Percentiles rank a stretch among this genome's conserved stretches.
Evolutionary conservation across 2,888 invertebrate genomes (phyloP).

Genomic region (Liodrosophila aerea): DNA sequence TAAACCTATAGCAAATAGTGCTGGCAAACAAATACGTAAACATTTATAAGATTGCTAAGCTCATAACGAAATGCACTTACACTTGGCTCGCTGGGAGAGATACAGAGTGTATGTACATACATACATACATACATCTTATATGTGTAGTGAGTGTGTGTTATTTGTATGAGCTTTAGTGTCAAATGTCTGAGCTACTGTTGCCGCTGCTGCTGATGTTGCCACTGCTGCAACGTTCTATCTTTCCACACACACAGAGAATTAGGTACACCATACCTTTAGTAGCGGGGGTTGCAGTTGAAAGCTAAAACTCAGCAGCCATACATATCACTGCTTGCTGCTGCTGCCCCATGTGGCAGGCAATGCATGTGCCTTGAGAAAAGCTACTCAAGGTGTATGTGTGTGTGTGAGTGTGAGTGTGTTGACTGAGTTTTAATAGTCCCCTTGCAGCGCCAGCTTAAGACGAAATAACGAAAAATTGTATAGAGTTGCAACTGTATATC

Average conservation of each 20-base stretch:
- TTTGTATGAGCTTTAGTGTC: constrained; percentile 52
- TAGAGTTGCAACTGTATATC: neutral
- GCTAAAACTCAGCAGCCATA: constrained; percentile 53
- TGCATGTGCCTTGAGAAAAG: constrained; percentile 13
- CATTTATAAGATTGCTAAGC: constrained; percentile 76
- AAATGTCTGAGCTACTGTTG: constrained; percentile 38
- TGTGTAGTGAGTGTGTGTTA: too few species aligned
- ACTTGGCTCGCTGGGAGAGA: constrained; percentile 38
- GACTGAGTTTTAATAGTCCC: constrained; percentile 42
- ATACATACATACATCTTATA: too few species aligned
- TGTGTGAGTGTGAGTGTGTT: too few species aligned
- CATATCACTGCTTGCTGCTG: constrained; percentile 43
- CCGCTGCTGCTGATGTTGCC: neutral
- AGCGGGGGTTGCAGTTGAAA: neutral
- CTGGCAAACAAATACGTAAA: constrained; percentile 72
- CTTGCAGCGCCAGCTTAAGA: constrained; percentile 36
- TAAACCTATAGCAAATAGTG: constrained; percentile 55
- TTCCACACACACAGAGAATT: constrained; percentile 1
- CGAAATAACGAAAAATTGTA: constrained; percentile 2
- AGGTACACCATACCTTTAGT: constrained; percentile 30
- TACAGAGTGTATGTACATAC: neutral
- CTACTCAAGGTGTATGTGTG: constrained; percentile 19
- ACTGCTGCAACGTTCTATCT: constrained; percentile 3
- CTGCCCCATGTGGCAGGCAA: constrained; percentile 37
- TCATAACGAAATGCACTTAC: constrained; percentile 76